Evolutionary conservation across 2,797 vertebrate genomes (phyloP).

Genomic region (Diplodus sargus): DNA sequence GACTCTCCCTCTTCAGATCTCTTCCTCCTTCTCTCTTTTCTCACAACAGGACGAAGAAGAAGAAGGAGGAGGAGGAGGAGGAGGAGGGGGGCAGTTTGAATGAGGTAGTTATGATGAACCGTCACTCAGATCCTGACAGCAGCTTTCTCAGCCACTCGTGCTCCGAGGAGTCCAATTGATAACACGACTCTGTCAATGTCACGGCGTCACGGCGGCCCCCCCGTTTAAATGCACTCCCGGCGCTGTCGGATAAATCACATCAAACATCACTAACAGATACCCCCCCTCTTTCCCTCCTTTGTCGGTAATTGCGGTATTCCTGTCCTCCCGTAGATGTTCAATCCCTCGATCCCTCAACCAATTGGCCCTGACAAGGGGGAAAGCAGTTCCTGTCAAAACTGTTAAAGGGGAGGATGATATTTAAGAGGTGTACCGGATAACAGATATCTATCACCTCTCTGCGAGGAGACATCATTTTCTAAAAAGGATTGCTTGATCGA

Average conservation of each 20-base stretch:
- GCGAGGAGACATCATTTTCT: slow-evolving; percentile 70
- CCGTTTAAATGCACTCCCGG: slow-evolving; percentile 86
- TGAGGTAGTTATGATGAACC: slow-evolving; percentile 77
- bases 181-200: slow-evolving; percentile 93
- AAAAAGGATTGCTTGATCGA: slow-evolving; percentile 74
- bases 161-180: slow-evolving; percentile 90
- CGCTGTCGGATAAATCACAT: slow-evolving; percentile 92
- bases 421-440: slow-evolving; percentile 79
- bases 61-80: not conserved
- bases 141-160: slow-evolving; percentile 83
- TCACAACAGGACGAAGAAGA: slow-evolving; percentile 31
- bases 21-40: slow-evolving; percentile 21
- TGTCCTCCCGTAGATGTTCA: slow-evolving; percentile 85
- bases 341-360: slow-evolving; percentile 81
- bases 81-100: slow-evolving; percentile 18
- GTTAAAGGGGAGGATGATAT: slow-evolving; percentile 76
- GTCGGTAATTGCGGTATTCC: slow-evolving; percentile 90
- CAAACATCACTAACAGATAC: slow-evolving; percentile 89
- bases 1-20: slow-evolving; percentile 45
- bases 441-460: slow-evolving; percentile 86
- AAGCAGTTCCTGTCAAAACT: slow-evolving; percentile 87
- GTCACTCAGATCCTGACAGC: slow-evolving; percentile 83
- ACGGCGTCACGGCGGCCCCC: slow-evolving; percentile 85
- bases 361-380: slow-evolving; percentile 89
- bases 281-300: slow-evolving; percentile 77